Evolutionary conservation across 2,797 vertebrate species (phyloP).

Genomic region (Cheirogaleus major): DNA sequence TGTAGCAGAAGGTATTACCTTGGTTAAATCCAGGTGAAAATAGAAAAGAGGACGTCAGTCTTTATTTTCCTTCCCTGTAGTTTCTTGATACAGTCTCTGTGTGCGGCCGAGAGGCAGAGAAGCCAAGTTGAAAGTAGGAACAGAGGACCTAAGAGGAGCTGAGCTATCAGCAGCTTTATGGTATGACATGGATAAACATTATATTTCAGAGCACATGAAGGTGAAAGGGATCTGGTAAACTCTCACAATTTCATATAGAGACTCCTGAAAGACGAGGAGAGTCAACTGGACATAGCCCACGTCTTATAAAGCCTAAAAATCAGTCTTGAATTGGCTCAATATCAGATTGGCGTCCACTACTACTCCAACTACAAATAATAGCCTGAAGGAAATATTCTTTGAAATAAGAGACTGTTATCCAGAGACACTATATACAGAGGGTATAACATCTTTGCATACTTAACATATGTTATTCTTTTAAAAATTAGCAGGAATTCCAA

Average conservation of each 20-base stretch:
- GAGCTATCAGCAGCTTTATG: not conserved
- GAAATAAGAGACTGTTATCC: not conserved
- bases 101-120: not conserved
- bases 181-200: not conserved
- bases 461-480: not conserved
- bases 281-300: too few species aligned
- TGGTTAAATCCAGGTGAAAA: not conserved
- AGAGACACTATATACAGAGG: not conserved
- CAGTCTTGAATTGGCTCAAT: not conserved
- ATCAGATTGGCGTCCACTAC: not conserved
- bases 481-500: not conserved
- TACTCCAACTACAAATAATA: not conserved
- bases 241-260: rapidly evolving
- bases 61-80: not conserved
- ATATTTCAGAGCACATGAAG: not conserved
- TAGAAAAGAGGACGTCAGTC: not conserved
- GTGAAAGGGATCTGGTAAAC: not conserved
- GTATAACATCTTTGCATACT: not conserved
- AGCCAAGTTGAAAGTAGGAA: not conserved
- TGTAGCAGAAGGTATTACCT: not conserved
- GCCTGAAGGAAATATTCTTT: not conserved
- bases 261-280: not conserved
- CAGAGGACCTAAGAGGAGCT: not conserved
- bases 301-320: not conserved
- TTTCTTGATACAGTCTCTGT: not conserved